A percentile compares a stretch with the other conserved stretches of the same genome.
These are phyloP conservation scores for Mastomys natalensis DNA, from an alignment of 2,113 vertebrate species.

Conservation along the genomic window DNA sequence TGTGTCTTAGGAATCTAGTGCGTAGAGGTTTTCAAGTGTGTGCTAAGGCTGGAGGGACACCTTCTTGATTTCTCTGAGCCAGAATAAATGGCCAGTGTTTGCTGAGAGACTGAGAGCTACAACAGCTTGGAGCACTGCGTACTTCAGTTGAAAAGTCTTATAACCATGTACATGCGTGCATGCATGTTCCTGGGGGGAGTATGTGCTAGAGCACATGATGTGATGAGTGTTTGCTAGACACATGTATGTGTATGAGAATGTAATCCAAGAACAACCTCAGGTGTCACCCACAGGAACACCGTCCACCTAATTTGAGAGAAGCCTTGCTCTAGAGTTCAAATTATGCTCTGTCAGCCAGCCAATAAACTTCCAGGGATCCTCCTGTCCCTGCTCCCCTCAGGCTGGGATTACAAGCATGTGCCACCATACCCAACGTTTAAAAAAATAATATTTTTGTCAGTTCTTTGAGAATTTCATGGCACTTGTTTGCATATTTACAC, in stretches of 20 bases:
- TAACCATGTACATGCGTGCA: not conserved
- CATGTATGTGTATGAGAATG: not conserved
- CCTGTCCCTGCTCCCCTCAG: too few relatives aligned
- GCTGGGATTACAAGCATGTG: not conserved
- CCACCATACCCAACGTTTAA: not conserved
- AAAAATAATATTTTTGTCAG: not conserved
- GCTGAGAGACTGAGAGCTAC: not conserved
- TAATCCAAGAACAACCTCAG: not conserved
- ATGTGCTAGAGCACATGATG: not conserved
- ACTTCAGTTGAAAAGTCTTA: too few relatives aligned
- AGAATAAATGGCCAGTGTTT: not conserved
- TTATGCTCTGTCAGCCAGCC: not conserved
- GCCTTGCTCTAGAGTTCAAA: not conserved
- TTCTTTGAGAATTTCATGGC: not conserved
- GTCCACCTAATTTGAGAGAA: not conserved
- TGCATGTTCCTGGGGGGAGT: not conserved
- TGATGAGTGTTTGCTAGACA: not conserved
- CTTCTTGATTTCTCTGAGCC: not conserved
- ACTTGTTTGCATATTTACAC: not conserved
- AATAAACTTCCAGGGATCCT: not conserved
- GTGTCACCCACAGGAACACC: not conserved
- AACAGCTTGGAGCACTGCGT: not conserved
- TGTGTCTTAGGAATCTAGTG: slow-evolving; percentile 36
- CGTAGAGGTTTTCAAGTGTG: slow-evolving; percentile 21
- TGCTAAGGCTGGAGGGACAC: not conserved